Conservation (phyloP, 2,888 invertebrate species). For the Caenorhabditis doughertyi region DNA sequence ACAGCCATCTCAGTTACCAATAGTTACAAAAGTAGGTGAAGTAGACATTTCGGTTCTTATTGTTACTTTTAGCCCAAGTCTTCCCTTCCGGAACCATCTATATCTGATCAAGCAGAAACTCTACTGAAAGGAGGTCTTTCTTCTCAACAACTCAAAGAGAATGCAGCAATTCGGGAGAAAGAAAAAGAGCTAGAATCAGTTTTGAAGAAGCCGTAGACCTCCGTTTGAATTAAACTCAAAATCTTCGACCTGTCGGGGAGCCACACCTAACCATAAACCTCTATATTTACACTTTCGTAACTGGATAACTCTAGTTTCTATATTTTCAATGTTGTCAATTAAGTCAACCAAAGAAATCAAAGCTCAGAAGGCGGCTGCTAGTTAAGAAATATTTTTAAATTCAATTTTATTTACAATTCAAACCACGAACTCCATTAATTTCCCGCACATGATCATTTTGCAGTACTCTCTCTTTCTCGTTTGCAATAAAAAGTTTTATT, state of each 20-base stretch:
- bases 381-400: too few relatives aligned
- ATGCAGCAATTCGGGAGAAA: constrained; percentile 59
- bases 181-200: constrained; percentile 55
- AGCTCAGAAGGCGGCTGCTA: background rate
- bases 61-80: constrained; percentile 29
- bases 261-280: too few relatives aligned
- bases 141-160: constrained; percentile 49
- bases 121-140: constrained; percentile 54
- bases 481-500: constrained; percentile 17
- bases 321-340: too few relatives aligned
- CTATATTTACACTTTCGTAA: too few relatives aligned
- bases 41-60: background rate
- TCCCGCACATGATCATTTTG: background rate
- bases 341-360: too few relatives aligned
- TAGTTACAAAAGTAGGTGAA: constrained; percentile 6
- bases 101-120: constrained; percentile 62
- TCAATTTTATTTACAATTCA: background rate
- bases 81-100: constrained; percentile 45
- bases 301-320: too few relatives aligned
- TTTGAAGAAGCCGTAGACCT: constrained; percentile 41
- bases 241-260: too few relatives aligned
- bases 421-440: constrained; percentile 8
- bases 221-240: too few relatives aligned
- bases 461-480: background rate
- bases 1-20: constrained; percentile 10